phyloP scores from a whole-genome alignment of 2,113 vertebrate species.

The Ahaetulla prasina region DNA sequence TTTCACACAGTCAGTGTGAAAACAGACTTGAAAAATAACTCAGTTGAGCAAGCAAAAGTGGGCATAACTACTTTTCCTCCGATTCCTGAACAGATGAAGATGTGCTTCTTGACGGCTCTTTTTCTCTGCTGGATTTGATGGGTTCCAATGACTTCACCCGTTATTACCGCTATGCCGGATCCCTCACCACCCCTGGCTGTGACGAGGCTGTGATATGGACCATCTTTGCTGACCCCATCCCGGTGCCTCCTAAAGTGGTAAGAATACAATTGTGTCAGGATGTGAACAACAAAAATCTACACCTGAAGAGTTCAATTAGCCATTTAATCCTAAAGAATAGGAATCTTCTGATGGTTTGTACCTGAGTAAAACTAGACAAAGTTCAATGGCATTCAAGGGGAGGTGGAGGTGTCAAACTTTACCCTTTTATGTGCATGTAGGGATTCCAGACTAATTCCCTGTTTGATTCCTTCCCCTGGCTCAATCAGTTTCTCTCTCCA shows the following conservation, averaged over 20 bases:
- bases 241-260: slow-evolving; percentile 60
- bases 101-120: neutral
- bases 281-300: neutral
- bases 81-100: neutral
- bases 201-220: slow-evolving; percentile 70
- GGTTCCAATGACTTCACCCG: slow-evolving; percentile 24
- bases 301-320: neutral
- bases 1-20: neutral
- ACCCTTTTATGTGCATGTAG: neutral
- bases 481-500: neutral
- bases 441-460: neutral
- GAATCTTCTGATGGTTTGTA: neutral
- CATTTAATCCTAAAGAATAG: neutral
- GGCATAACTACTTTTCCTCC: neutral
- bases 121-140: slow-evolving; percentile 58
- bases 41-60: neutral
- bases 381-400: neutral
- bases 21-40: neutral
- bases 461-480: neutral
- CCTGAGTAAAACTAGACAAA: neutral
- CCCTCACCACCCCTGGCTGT: slow-evolving; percentile 69
- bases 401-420: neutral
- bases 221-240: slow-evolving; percentile 62
- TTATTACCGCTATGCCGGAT: slow-evolving; percentile 70
- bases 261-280: neutral